Evolutionary conservation across 2,113 vertebrate species (phyloP).

Genomic region (Hoplias malabaricus): DNA sequence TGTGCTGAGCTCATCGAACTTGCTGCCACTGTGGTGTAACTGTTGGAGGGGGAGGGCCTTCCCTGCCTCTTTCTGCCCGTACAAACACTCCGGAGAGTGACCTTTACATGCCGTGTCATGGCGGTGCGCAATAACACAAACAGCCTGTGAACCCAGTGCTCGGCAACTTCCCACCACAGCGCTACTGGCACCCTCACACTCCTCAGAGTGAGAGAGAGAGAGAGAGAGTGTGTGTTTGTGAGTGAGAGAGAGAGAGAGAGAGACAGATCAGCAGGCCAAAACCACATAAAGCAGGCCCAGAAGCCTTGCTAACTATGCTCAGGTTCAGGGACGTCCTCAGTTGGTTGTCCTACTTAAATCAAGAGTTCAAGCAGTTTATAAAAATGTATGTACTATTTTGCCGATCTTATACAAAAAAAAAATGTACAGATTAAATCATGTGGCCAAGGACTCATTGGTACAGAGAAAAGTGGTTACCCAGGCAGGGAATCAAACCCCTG

Average conservation of each 20-base stretch:
- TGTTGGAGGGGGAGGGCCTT: background rate
- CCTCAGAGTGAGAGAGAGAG: background rate
- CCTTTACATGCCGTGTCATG: constrained; percentile 35
- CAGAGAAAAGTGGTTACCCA: too few relatives aligned
- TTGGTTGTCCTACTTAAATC: too few relatives aligned
- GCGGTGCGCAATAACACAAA: constrained; percentile 30
- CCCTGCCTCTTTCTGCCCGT: constrained; percentile 13
- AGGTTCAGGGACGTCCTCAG: too few relatives aligned
- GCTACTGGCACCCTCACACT: constrained; percentile 31
- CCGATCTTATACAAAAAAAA: too few relatives aligned
- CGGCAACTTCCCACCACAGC: constrained; percentile 38
- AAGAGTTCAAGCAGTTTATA: too few relatives aligned
- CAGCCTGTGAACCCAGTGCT: constrained; percentile 42
- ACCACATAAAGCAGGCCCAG: background rate
- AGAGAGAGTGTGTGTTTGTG: constrained; percentile 15
- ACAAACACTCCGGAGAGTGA: constrained; percentile 38
- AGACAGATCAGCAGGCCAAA: too few relatives aligned
- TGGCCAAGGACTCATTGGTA: too few relatives aligned
- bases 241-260: too few relatives aligned
- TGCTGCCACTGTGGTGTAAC: background rate
- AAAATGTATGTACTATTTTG: too few relatives aligned
- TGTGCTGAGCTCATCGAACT: constrained; percentile 35
- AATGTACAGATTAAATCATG: too few relatives aligned
- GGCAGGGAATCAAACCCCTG: too few relatives aligned
- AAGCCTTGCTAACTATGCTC: background rate